Evolutionary conservation across 1,140 invertebrate species (phyloP).

Genomic region (Colletes latitarsis): DNA sequence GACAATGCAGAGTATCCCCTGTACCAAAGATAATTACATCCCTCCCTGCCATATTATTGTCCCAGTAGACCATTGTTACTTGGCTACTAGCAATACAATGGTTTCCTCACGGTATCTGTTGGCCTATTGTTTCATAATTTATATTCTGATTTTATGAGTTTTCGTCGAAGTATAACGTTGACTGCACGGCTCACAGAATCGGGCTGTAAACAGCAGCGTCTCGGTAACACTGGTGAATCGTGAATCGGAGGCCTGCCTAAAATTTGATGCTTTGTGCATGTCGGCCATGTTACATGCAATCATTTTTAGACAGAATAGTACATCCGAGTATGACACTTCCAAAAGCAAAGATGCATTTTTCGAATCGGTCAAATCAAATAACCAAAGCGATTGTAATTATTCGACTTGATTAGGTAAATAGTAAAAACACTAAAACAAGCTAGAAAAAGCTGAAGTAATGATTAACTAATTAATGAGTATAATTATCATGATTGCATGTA

Average conservation of each 20-base stretch:
- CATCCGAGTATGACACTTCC: no score
- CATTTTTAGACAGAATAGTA: background rate
- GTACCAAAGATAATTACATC: conserved; percentile 65
- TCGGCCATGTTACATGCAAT: no score
- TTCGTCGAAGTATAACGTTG: conserved; percentile 40
- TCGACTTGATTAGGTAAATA: no score
- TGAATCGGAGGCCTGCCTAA: conserved; percentile 43
- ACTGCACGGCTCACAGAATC: conserved; percentile 19
- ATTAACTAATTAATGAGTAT: no score
- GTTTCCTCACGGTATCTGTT: conserved; percentile 50
- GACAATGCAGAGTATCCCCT: conserved; percentile 59
- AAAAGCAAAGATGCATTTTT: no score
- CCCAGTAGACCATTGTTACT: conserved; percentile 58
- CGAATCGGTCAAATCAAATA: no score
- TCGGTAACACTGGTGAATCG: conserved; percentile 32
- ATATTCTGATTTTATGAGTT: conserved; percentile 63
- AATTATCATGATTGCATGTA: no score
- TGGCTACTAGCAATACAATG: conserved; percentile 52
- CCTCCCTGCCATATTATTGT: conserved; percentile 65
- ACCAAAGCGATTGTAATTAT: no score
- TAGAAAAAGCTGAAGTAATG: no score
- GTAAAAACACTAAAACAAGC: no score
- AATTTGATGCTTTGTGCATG: background rate
- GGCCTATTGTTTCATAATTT: conserved; percentile 62
- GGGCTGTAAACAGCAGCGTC: conserved; percentile 30